Evolutionary conservation across 2,888 invertebrate genomes (phyloP).

Genomic region (Cephus rjabovi): DNA sequence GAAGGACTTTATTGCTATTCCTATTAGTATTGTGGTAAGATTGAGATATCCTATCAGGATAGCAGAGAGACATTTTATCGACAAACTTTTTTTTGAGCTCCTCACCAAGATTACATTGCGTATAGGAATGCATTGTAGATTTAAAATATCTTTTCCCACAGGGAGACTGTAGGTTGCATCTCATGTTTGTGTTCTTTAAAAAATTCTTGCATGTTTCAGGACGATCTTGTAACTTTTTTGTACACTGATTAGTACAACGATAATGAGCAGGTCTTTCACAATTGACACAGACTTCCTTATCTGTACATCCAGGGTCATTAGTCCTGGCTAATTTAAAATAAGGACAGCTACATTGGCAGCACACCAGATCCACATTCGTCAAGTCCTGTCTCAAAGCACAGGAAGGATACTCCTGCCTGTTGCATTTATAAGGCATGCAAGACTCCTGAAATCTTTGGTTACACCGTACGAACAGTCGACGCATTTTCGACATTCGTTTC

Average conservation of each 20-base stretch:
- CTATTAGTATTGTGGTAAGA: background rate
- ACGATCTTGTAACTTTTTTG: background rate
- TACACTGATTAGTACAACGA: background rate
- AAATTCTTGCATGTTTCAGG: background rate
- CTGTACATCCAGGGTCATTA: background rate
- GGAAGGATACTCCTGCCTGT: background rate
- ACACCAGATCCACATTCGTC: slow-evolving; percentile 26
- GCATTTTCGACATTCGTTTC: background rate
- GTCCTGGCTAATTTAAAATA: slow-evolving; percentile 23
- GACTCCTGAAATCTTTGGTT: background rate
- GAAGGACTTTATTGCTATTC: background rate
- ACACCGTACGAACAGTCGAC: background rate
- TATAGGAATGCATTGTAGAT: background rate
- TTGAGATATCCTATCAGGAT: background rate
- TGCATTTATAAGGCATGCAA: background rate
- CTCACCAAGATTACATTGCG: background rate
- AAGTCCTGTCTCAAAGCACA: background rate
- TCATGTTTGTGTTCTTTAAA: background rate
- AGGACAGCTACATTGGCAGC: slow-evolving; percentile 35
- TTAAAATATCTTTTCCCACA: background rate
- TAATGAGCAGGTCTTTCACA: background rate
- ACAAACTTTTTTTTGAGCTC: background rate
- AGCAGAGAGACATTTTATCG: background rate
- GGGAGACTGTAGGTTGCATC: background rate
- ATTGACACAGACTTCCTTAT: background rate